A percentile compares a stretch with the other conserved stretches of the same genome.
These are phyloP conservation scores for Lasioglossum morio DNA, from an alignment of 2,888 invertebrate genomes.

Conservation along the genomic window DNA sequence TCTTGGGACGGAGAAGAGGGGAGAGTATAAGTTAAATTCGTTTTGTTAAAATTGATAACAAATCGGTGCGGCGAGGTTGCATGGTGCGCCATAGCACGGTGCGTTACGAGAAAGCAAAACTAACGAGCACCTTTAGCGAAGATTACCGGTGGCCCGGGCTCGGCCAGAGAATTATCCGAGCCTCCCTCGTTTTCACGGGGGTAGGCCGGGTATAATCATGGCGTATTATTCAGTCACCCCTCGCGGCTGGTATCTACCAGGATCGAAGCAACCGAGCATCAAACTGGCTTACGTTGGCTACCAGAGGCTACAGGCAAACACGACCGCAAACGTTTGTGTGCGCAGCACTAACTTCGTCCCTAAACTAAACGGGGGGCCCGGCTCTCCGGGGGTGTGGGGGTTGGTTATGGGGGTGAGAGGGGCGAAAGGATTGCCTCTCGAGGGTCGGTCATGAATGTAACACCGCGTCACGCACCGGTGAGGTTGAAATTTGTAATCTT, in stretches of 20 bases:
- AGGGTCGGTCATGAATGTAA: slow-evolving; percentile 59
- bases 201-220: slow-evolving; percentile 71
- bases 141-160: slow-evolving; percentile 49
- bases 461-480: slow-evolving; percentile 52
- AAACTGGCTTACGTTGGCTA: slow-evolving; percentile 82
- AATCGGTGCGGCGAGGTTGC: not conserved
- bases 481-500: slow-evolving; percentile 57
- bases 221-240: slow-evolving; percentile 74
- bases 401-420: not conserved
- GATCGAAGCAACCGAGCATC: slow-evolving; percentile 81
- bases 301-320: slow-evolving; percentile 69
- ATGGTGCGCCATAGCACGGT: not conserved
- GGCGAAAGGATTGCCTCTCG: slow-evolving; percentile 39
- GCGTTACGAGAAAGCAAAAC: slow-evolving; percentile 46
- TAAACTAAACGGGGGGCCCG: slow-evolving; percentile 59
- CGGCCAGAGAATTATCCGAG: slow-evolving; percentile 53
- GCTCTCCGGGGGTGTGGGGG: not conserved
- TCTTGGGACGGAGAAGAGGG: too few species aligned
- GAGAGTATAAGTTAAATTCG: too few species aligned
- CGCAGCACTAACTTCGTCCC: slow-evolving; percentile 66
- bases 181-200: slow-evolving; percentile 61
- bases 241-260: slow-evolving; percentile 74
- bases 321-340: slow-evolving; percentile 77
- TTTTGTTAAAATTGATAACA: not conserved
- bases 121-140: slow-evolving; percentile 62